Percentiles rank a stretch among this genome's conserved stretches.
Evolutionary conservation across 1,140 invertebrate species (phyloP).

Genomic region (Zeugodacus cucurbitae): DNA sequence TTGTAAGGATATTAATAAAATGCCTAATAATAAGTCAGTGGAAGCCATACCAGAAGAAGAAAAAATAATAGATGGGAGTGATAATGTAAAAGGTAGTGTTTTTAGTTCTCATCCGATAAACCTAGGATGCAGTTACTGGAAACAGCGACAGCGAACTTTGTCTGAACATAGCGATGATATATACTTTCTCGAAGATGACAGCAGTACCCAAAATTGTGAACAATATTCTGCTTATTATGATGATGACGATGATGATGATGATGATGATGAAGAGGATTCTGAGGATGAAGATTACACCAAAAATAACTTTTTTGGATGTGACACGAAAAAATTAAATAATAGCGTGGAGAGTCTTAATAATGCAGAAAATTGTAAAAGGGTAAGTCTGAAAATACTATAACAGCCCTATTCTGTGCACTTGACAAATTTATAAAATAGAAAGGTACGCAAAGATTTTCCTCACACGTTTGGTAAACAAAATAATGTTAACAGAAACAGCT

Average conservation of each 20-base stretch:
- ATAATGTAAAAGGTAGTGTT: neutral
- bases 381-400: neutral
- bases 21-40: neutral
- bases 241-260: neutral
- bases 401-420: too few species aligned
- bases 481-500: too few species aligned
- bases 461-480: too few species aligned
- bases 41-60: neutral
- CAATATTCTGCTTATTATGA: neutral
- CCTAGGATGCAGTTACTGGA: neutral
- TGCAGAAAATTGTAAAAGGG: neutral
- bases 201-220: neutral
- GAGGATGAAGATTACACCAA: neutral
- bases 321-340: neutral
- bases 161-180: neutral
- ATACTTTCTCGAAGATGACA: neutral
- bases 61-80: neutral
- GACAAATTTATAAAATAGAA: too few species aligned
- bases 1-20: neutral
- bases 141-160: neutral
- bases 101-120: neutral
- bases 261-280: neutral
- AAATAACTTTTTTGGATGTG: neutral
- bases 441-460: too few species aligned
- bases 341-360: neutral